phyloP scores from a whole-genome alignment of 2,113 vertebrate genomes.

The human region DNA sequence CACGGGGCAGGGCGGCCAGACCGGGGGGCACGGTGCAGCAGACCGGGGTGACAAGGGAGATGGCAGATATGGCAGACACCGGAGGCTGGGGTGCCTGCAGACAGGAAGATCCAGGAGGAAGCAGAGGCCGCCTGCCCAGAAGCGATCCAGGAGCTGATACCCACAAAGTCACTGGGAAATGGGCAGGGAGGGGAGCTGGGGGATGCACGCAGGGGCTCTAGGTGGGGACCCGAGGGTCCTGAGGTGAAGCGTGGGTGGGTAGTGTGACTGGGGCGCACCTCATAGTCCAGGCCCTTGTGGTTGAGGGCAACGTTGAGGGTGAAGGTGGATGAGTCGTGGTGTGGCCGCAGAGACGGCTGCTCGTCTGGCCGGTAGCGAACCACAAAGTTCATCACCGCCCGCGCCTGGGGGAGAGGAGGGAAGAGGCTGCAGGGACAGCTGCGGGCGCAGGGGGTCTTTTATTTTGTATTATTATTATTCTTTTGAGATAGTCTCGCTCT shows the following conservation, averaged over 20 bases:
- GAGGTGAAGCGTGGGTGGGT: background rate
- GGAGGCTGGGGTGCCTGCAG: background rate
- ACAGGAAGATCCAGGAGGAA: accelerated
- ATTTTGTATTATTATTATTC: no score
- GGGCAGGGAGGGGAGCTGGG: no score
- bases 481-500: no score
- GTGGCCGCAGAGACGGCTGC: slow-evolving; percentile 89
- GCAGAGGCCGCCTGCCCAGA: background rate
- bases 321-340: slow-evolving; percentile 94
- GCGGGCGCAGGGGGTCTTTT: background rate
- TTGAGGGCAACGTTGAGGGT: slow-evolving; percentile 93
- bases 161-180: background rate
- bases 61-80: background rate
- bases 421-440: background rate
- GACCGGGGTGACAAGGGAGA: background rate
- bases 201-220: accelerated
- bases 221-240: accelerated
- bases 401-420: slow-evolving; percentile 77
- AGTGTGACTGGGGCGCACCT: slow-evolving; percentile 79
- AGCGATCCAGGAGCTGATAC: background rate
- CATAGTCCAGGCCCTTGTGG: slow-evolving; percentile 87
- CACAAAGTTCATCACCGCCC: slow-evolving; percentile 94
- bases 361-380: slow-evolving; percentile 94
- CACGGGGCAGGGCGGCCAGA: background rate
- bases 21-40: accelerated